Conservation (phyloP, 2,888 invertebrate species). For the Pseudoips prasinana region DNA sequence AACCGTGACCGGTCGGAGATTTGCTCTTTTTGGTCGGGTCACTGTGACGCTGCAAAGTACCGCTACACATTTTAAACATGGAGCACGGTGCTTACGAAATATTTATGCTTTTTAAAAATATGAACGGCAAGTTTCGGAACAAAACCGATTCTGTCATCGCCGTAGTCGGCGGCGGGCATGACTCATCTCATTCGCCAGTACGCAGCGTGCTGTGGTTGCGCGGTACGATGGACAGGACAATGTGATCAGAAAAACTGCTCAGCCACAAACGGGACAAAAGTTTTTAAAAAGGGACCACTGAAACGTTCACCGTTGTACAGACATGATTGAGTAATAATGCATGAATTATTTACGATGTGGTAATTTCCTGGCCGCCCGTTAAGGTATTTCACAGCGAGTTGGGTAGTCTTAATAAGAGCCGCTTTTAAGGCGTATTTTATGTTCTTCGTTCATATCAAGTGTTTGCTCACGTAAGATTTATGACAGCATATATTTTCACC, state of each 20-base stretch:
- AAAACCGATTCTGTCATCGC: constrained; percentile 30
- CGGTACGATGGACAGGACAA: constrained; percentile 58
- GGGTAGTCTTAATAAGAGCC: constrained; percentile 28
- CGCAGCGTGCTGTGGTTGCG: constrained; percentile 16
- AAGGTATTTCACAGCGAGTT: constrained; percentile 48
- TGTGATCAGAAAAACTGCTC: constrained; percentile 53
- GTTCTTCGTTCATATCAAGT: constrained; percentile 33
- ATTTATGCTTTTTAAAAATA: constrained; percentile 22
- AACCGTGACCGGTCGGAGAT: constrained; percentile 59
- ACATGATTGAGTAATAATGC: constrained; percentile 76
- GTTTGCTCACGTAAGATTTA: constrained; percentile 45
- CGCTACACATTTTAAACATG: constrained; percentile 55
- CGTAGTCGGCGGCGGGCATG: constrained; percentile 22
- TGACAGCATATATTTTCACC: constrained; percentile 19
- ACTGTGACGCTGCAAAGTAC: constrained; percentile 59
- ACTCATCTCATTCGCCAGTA: constrained; percentile 28
- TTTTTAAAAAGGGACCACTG: constrained; percentile 50
- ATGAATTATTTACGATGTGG: constrained; percentile 79
- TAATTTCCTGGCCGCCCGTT: constrained; percentile 65
- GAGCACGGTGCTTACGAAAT: constrained; percentile 32
- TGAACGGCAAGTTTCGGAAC: constrained; percentile 19
- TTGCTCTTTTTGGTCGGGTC: constrained; percentile 63
- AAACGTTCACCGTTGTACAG: constrained; percentile 62
- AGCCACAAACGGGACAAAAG: constrained; percentile 42
- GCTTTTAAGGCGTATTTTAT: constrained; percentile 45